Evolutionary conservation across 2,113 vertebrate genomes (phyloP).

Genomic region (Anguilla japonica): DNA sequence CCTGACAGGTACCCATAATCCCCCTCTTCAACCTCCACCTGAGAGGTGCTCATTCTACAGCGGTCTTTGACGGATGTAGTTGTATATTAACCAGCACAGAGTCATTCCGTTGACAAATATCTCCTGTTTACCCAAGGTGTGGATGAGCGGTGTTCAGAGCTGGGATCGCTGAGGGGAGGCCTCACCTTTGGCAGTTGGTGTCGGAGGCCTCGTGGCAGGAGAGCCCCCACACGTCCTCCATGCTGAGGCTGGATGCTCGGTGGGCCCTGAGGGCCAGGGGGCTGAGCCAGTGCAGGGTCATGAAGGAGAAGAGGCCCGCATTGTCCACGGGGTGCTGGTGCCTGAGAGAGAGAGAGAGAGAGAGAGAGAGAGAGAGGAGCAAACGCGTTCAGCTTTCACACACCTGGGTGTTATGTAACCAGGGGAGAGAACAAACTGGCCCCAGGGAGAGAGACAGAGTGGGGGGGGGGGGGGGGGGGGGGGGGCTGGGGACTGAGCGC

Average conservation of each 20-base stretch:
- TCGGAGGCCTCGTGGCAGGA: conserved; percentile 75
- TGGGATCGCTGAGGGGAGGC: neutral
- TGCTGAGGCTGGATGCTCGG: conserved; percentile 61
- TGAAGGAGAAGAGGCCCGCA: conserved; percentile 78
- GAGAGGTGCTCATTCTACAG: conserved; percentile 9
- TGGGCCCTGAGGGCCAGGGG: conserved; percentile 71
- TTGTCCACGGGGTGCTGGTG: conserved; percentile 82
- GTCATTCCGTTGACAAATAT: neutral
- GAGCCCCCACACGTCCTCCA: conserved; percentile 74
- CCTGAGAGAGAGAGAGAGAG: conserved; percentile 54
- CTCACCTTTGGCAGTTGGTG: conserved; percentile 75
- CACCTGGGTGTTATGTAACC: conserved; percentile 44
- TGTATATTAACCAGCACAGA: neutral
- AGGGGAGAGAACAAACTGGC: conserved; percentile 28
- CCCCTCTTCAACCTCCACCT: conserved; percentile 10
- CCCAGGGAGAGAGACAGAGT: conserved; percentile 1
- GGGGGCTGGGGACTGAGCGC: conserved; percentile 22
- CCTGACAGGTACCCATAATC: neutral
- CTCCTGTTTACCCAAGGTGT: neutral
- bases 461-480: no score
- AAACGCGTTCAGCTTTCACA: conserved; percentile 24
- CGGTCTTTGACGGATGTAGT: conserved; percentile 19
- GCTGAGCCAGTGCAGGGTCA: conserved; percentile 78
- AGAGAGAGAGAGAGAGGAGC: conserved; percentile 37
- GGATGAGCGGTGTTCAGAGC: no score